phyloP scores from a whole-genome alignment of 2,113 vertebrate species.

The Syrrhaptes paradoxus region DNA sequence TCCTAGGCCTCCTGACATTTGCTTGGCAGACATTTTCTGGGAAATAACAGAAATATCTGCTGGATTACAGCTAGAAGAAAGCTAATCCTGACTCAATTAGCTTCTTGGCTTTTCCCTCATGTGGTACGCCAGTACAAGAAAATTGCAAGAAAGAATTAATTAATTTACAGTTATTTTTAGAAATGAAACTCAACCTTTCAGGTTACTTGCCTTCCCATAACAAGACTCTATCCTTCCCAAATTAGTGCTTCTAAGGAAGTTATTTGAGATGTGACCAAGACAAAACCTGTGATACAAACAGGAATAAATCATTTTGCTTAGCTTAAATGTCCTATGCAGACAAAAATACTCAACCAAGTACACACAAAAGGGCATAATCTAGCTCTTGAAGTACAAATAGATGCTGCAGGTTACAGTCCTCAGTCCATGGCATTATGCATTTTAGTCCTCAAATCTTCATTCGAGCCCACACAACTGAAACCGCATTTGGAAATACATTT shows the following conservation, averaged over 20 bases:
- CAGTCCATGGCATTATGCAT: background rate
- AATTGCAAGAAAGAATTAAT: background rate
- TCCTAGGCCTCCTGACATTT: background rate
- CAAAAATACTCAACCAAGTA: background rate
- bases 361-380: background rate
- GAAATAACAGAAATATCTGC: background rate
- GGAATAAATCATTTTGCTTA: background rate
- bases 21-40: background rate
- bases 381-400: background rate
- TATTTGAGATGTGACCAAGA: background rate
- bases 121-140: background rate
- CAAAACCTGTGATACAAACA: background rate
- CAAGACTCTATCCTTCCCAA: background rate
- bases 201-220: background rate
- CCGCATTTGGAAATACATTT: background rate
- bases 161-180: slow-evolving; percentile 7
- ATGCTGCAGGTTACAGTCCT: background rate
- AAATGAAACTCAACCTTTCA: background rate
- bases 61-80: slow-evolving; percentile 19
- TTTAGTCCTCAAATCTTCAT: background rate
- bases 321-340: background rate
- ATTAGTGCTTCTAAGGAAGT: background rate
- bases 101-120: background rate
- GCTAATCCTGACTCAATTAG: slow-evolving; percentile 6
- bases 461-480: background rate